Evolutionary conservation across 64 coral and sea anemone genomes (phyloP).

Genomic region (Trachythela sp.): DNA sequence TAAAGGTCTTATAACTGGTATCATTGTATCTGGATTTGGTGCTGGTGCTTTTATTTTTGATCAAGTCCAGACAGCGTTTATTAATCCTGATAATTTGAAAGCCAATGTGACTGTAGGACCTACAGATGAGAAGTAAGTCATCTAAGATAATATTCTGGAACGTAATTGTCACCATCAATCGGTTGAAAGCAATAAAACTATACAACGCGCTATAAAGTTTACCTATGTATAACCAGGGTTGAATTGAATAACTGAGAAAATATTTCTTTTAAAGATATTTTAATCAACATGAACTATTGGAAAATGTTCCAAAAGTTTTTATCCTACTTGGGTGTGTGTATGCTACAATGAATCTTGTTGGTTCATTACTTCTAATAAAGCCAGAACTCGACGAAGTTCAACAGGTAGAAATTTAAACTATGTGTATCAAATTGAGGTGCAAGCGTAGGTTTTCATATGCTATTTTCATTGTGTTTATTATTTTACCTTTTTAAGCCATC

Average conservation of each 20-base stretch:
- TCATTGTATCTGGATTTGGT: background rate
- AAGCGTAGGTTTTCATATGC: background rate
- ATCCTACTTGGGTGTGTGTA: background rate
- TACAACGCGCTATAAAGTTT: too few relatives aligned
- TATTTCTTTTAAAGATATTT: background rate
- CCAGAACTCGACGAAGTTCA: background rate
- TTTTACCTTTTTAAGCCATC: background rate
- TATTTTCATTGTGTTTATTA: background rate
- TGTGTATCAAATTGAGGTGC: background rate
- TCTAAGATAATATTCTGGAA: too few relatives aligned
- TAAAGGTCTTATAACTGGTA: background rate
- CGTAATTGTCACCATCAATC: too few relatives aligned
- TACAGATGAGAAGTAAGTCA: background rate
- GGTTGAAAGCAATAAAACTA: too few relatives aligned
- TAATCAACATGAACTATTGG: background rate
- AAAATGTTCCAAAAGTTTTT: background rate
- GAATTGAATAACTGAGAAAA: too few relatives aligned
- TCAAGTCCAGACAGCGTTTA: background rate
- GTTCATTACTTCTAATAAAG: background rate
- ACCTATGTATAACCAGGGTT: too few relatives aligned
- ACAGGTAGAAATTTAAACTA: background rate
- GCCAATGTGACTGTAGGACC: background rate
- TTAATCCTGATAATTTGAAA: slow-evolving; percentile 1
- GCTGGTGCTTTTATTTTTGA: background rate
- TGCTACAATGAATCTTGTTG: background rate